These are phyloP conservation scores for Pituophis catenifer DNA, from an alignment of 2,113 vertebrate genomes.

Conservation along the genomic window DNA sequence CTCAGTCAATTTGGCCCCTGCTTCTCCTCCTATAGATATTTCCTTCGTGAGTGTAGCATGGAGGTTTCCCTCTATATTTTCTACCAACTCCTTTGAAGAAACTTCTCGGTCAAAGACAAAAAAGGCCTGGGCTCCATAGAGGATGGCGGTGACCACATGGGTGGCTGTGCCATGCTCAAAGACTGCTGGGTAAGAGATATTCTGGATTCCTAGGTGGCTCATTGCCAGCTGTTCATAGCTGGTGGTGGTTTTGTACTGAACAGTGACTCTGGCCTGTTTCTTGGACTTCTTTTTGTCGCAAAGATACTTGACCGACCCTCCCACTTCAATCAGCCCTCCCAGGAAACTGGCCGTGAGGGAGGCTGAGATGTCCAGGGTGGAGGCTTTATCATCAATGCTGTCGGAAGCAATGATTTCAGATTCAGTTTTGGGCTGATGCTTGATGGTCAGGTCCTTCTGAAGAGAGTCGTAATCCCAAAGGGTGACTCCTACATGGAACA, in stretches of 20 bases:
- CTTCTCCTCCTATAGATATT: not conserved
- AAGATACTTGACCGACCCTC: constrained; percentile 45
- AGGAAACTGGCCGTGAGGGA: constrained; percentile 50
- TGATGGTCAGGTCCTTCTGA: constrained; percentile 21
- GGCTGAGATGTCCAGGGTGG: constrained; percentile 28
- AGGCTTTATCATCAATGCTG: constrained; percentile 39
- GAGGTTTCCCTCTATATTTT: constrained; percentile 3
- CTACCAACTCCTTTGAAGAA: not conserved
- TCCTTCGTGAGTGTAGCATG: not conserved
- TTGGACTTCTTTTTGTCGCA: constrained; percentile 45
- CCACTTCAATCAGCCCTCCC: constrained; percentile 36
- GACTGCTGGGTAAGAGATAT: not conserved
- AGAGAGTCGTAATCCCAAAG: constrained; percentile 39
- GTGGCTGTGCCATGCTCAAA: constrained; percentile 20
- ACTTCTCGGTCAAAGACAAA: constrained; percentile 35
- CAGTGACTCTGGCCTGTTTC: constrained; percentile 44
- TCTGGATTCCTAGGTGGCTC: not conserved
- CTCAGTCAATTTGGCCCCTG: not conserved
- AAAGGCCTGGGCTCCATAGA: constrained; percentile 45
- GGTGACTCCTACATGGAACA: constrained; percentile 35
- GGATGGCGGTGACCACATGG: constrained; percentile 30
- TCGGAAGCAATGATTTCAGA: constrained; percentile 45
- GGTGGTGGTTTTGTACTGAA: constrained; percentile 12
- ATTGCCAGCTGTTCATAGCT: not conserved
- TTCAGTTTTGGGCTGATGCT: not conserved